Percentiles rank a stretch among this genome's conserved stretches.
Evolutionary conservation across 2,113 vertebrate genomes (phyloP).

Genomic region (Ranitomeya imitator): DNA sequence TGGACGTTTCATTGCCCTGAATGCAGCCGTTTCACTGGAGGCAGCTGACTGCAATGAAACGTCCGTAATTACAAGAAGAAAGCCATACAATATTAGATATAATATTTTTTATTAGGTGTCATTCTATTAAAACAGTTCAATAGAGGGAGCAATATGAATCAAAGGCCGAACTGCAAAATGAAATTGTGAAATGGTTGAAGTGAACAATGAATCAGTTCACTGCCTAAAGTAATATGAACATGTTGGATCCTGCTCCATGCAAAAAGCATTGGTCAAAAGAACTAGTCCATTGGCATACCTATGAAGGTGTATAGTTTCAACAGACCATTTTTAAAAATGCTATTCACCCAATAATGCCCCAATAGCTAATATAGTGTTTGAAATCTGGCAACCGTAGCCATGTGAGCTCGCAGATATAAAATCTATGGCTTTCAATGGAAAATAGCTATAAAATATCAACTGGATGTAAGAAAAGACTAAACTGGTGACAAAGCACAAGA

Average conservation of each 20-base stretch:
- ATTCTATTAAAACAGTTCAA: neutral
- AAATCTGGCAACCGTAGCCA: neutral
- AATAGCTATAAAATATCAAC: too few species aligned
- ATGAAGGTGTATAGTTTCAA: too few species aligned
- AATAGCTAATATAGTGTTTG: neutral
- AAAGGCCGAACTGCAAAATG: neutral
- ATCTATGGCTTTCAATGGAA: too few species aligned
- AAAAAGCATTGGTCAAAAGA: neutral
- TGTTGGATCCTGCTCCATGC: neutral
- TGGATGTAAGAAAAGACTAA: too few species aligned
- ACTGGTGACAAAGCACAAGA: too few species aligned
- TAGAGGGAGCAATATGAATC: neutral
- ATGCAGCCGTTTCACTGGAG: neutral
- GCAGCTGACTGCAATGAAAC: conserved; percentile 15
- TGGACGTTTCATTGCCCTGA: neutral
- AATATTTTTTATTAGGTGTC: neutral
- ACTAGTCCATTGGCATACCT: neutral
- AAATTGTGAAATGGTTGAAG: neutral
- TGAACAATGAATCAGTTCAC: neutral
- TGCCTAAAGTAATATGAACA: neutral
- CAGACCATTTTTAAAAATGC: too few species aligned
- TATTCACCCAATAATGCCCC: neutral
- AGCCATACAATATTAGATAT: neutral
- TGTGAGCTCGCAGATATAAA: too few species aligned
- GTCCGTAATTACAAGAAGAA: neutral